Evolutionary conservation across 2,797 vertebrate species (phyloP), one percentile per base, ranked within the genome.

Genomic region (Danio aesculapii): DNA sequence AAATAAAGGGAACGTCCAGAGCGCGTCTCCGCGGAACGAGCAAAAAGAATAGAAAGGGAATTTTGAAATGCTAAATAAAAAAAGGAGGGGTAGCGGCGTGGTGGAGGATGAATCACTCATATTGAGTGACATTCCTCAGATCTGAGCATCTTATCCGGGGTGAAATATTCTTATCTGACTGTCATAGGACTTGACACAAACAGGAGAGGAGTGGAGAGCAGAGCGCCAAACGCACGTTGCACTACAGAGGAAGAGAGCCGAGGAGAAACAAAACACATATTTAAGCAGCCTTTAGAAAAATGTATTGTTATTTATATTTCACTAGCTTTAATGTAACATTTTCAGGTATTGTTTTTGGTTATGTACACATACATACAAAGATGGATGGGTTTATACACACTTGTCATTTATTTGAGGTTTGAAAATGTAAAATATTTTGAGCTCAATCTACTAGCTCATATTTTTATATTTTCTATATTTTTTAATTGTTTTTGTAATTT

Each of bases 131-230:
- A 92, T 93, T 95, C 96, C 93, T 95, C 92, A 94, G 95, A 95
- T 96, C 94, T 92, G 91, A 88, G 95, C 93, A 95, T 96, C 93
- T 95, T 95, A 95, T 93, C 94, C 92, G 2, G 89, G 92, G 91
- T 87, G 92, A 94, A 93, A 95, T 96, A 96, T 95, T 94, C 95
- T 95, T 95, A 95, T 96, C 96, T 94, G 94, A 95, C 95, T 94
- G 93, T 95, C 94, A 93, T 90, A 89, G 92, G 93, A 93, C 94
- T 91, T 94, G 95, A 94, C 94, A 95, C 89, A 91, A 95, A 94
- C 90, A 94, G 95, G 94, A 94, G 94, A 71, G 63, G 90, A 94
- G 94, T 71, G 63, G 90, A 92, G 91, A 92, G 90, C 89, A 91
- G 93, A 91, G 92, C 88, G 91, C 94, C 94, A 92, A 94, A 91